A percentile compares a stretch with the other conserved stretches of the same genome.
phyloP scores from a whole-genome alignment of 2,113 vertebrate species.

The Pangasianodon gigas region DNA sequence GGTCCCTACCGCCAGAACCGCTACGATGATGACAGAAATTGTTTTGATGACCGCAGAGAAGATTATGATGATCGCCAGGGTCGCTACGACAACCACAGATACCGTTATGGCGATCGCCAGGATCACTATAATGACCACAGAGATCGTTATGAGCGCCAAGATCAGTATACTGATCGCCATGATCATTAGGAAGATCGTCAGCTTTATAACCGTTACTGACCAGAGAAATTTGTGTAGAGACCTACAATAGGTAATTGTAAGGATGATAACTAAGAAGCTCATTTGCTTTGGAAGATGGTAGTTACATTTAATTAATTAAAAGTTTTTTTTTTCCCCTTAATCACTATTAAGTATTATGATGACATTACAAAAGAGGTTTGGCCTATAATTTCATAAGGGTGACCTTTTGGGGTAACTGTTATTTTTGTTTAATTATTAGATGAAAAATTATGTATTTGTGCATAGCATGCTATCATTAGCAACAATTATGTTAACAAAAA shows the following conservation, averaged over 20 bases:
- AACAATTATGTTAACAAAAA: not conserved
- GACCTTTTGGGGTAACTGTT: not conserved
- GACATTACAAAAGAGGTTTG: not conserved
- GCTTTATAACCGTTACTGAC: not conserved
- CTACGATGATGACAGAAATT: too few relatives aligned
- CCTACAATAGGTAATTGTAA: not conserved
- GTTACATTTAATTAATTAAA: not conserved
- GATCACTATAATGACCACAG: not conserved
- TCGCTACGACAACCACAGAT: not conserved
- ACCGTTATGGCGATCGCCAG: conserved; percentile 46
- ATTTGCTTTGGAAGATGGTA: not conserved
- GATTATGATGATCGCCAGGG: conserved; percentile 40
- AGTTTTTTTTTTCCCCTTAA: not conserved
- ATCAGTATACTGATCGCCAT: conserved; percentile 19
- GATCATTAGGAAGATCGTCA: conserved; percentile 39
- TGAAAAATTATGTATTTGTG: not conserved
- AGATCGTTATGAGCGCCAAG: conserved; percentile 24
- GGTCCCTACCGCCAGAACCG: not conserved
- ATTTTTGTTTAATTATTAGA: not conserved
- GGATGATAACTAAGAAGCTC: not conserved
- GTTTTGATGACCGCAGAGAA: conserved; percentile 32
- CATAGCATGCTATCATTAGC: not conserved
- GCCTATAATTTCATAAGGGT: not conserved
- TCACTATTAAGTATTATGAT: not conserved
- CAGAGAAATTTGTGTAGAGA: not conserved